These are phyloP conservation scores for Vireo altiloquus DNA, from an alignment of 2,113 vertebrate species.

Conservation along the genomic window DNA sequence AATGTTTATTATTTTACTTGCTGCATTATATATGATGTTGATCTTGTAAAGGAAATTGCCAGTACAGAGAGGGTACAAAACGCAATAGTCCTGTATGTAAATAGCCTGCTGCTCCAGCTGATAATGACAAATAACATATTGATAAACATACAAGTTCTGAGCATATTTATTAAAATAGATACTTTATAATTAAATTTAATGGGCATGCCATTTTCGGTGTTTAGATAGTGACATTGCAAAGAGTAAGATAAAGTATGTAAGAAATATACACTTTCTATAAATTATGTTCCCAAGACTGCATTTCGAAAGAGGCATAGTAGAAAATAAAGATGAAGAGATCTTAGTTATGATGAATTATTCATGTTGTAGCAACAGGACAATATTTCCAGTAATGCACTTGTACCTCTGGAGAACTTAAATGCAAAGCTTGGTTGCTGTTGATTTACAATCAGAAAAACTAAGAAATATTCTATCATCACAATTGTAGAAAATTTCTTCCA, in stretches of 20 bases:
- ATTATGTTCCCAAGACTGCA: not conserved
- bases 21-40: not conserved
- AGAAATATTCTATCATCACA: not conserved
- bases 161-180: not conserved
- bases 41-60: not conserved
- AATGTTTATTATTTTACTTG: not conserved
- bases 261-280: conserved; percentile 30
- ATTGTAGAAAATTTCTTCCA: not conserved
- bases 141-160: not conserved
- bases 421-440: not conserved
- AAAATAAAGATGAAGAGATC: conserved; percentile 29
- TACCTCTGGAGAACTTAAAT: not conserved
- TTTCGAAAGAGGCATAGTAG: not conserved
- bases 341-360: conserved; percentile 35
- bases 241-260: not conserved
- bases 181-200: conserved; percentile 31
- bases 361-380: not conserved
- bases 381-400: not conserved
- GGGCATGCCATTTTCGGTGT: not conserved
- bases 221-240: not conserved
- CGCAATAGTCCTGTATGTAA: not conserved
- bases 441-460: not conserved
- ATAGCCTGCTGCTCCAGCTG: not conserved
- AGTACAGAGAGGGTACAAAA: not conserved
- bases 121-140: not conserved